A percentile compares a stretch with the other conserved stretches of the same genome.
phyloP scores from a whole-genome alignment of 2,888 invertebrate species.

The Artemia sinica region DNA sequence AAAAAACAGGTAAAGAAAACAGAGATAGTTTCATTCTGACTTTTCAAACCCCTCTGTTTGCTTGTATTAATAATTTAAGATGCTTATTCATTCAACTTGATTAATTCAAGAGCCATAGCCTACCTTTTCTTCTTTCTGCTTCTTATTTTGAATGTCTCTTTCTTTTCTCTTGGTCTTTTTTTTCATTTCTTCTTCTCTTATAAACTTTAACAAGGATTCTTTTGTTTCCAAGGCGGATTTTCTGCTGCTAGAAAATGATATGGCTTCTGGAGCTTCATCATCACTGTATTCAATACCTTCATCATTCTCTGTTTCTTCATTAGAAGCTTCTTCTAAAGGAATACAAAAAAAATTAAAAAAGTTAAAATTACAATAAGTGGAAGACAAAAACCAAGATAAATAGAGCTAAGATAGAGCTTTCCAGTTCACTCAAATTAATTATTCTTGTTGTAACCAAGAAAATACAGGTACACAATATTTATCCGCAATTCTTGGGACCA shows the following conservation, averaged over 20 bases:
- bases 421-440: too few relatives aligned
- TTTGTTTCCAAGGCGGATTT: conserved; percentile 11
- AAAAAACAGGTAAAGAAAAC: too few relatives aligned
- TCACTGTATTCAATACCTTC: conserved; percentile 7
- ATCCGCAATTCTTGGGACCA: too few relatives aligned
- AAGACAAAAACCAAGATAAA: too few relatives aligned
- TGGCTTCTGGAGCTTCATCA: conserved; percentile 16
- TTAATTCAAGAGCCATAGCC: neutral
- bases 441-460: too few relatives aligned
- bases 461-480: too few relatives aligned
- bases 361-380: too few relatives aligned
- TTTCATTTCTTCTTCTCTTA: conserved; percentile 6
- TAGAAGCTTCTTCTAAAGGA: neutral
- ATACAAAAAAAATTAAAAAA: neutral
- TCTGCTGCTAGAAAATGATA: conserved; percentile 15
- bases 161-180: neutral
- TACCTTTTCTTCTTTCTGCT: neutral
- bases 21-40: too few relatives aligned
- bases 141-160: neutral
- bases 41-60: too few relatives aligned
- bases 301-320: conserved; percentile 7
- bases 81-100: neutral
- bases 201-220: neutral
- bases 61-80: neutral
- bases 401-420: too few relatives aligned